Evolutionary conservation across 2,797 vertebrate species (phyloP).

Genomic region (Linurgus olivaceus): DNA sequence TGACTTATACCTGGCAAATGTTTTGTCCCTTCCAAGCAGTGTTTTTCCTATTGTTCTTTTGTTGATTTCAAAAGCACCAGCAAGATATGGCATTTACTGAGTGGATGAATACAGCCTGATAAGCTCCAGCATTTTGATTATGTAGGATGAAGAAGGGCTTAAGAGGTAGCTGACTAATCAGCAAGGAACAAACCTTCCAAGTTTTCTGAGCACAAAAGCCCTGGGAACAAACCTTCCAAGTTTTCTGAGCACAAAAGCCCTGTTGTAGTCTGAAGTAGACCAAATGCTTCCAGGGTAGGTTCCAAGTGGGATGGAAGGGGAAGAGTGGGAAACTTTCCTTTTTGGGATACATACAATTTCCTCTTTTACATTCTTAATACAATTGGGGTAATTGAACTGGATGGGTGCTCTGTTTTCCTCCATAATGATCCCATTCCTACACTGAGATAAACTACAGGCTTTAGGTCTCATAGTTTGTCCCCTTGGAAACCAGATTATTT

Average conservation of each 20-base stretch:
- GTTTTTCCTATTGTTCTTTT: not conserved
- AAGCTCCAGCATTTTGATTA: not conserved
- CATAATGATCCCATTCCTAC: conserved; percentile 34
- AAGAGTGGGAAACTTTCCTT: conserved; percentile 59
- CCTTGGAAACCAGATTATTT: conserved; percentile 55
- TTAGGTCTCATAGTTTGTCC: conserved; percentile 30
- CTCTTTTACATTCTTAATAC: conserved; percentile 42
- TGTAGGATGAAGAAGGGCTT: not conserved
- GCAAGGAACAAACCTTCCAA: not conserved
- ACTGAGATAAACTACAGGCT: conserved; percentile 41
- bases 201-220: conserved; percentile 43
- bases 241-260: conserved; percentile 19
- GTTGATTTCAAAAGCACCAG: not conserved
- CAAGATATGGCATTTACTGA: accelerated
- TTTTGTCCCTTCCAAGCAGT: not conserved
- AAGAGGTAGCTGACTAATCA: not conserved
- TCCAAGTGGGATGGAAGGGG: conserved; percentile 36
- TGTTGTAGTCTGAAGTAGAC: conserved; percentile 3
- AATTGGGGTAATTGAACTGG: conserved; percentile 48
- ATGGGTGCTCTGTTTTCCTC: conserved; percentile 12
- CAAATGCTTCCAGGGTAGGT: conserved; percentile 25
- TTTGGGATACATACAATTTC: conserved; percentile 56
- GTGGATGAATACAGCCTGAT: not conserved
- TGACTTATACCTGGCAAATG: not conserved
- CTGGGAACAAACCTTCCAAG: not conserved